phyloP scores from a whole-genome alignment of 2,113 vertebrate species.

The Thunnus maccoyii region DNA sequence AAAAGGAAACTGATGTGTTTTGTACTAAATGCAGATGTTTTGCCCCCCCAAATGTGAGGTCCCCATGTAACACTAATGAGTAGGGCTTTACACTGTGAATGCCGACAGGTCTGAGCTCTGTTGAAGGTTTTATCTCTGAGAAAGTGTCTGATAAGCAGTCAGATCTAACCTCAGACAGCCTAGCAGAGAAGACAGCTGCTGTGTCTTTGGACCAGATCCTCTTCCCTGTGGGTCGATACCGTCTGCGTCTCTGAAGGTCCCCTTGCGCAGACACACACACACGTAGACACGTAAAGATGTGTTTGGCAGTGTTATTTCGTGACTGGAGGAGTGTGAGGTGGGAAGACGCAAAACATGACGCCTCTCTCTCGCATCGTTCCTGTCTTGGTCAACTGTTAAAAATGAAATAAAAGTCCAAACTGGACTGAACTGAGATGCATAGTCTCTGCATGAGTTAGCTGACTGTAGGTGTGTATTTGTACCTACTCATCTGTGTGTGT shows the following conservation, averaged over 20 bases:
- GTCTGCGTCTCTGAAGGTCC: constrained; percentile 41
- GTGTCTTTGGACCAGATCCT: constrained; percentile 40
- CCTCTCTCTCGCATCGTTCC: not conserved
- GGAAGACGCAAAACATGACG: too few species aligned
- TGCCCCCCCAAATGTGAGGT: not conserved
- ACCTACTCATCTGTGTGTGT: constrained; percentile 4
- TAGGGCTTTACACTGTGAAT: too few species aligned
- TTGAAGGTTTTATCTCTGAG: constrained; percentile 31
- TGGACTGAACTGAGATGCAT: not conserved
- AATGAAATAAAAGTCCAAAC: not conserved
- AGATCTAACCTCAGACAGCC: constrained; percentile 18
- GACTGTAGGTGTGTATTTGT: constrained; percentile 22
- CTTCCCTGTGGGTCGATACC: constrained; percentile 42
- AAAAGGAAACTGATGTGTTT: too few species aligned
- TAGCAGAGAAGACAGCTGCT: constrained; percentile 33
- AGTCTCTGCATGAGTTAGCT: not conserved
- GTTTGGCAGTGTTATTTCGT: not conserved
- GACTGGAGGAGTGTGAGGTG: too few species aligned
- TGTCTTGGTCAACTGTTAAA: not conserved
- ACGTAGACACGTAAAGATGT: not conserved
- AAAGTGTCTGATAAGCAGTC: constrained; percentile 31
- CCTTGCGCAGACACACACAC: constrained; percentile 2
- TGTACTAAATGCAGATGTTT: not conserved
- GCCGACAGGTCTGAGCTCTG: not conserved
- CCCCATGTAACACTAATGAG: not conserved